Evolutionary conservation across 2,113 vertebrate genomes (phyloP), one percentile per base, ranked within the genome.

Genomic region (Dasypus novemcinctus): DNA sequence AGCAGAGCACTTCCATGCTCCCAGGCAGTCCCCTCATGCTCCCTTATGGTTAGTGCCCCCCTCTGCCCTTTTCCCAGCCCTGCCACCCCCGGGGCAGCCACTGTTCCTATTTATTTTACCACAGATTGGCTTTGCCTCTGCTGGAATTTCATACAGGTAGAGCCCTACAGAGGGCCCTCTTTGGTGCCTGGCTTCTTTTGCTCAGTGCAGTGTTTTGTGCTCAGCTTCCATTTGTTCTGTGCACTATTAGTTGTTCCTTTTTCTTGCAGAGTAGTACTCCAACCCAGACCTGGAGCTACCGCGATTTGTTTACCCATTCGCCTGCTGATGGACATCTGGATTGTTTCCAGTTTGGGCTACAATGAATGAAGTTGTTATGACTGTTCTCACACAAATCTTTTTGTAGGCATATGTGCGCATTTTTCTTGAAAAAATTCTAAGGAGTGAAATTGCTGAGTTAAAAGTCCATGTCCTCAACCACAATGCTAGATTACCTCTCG

Each of bases 111-210:
- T 68, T 23, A 61, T 38, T 71, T 61, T n/a, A 61, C 63, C 10
- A 1, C 13, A 29, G 7, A 6, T 38, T 8, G 68, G 9, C 93
- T 27, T 88, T 27, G 25, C 5, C n/a, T 87, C 69, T n/a, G 29
- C 25, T 41, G 49, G 61, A 10, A 1, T 41, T 41, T 31, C 71
- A 12, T 0, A 2, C 10, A 13, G 1, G 17, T 23, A 23, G 41
- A 52, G 4, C 15, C 7, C 1, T 15, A 6, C 1, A 0, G 33
- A 31, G 2, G 9, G 36, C 0, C 1, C 15, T 31, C 27, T 25
- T 27, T 13, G 29, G 43, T 2, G 2, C 31, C 81, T 20, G 36
- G 33, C 76, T 76, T 23, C 83, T 66, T 46, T 15, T 29, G 85
- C 43, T 76, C 8, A 2, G 27, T 33, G 1, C 10, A 0, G 41